Percentiles rank a stretch among this genome's conserved stretches.
Conservation (phyloP, 1,140 invertebrate species). For the Campoletis sonorensis region DNA sequence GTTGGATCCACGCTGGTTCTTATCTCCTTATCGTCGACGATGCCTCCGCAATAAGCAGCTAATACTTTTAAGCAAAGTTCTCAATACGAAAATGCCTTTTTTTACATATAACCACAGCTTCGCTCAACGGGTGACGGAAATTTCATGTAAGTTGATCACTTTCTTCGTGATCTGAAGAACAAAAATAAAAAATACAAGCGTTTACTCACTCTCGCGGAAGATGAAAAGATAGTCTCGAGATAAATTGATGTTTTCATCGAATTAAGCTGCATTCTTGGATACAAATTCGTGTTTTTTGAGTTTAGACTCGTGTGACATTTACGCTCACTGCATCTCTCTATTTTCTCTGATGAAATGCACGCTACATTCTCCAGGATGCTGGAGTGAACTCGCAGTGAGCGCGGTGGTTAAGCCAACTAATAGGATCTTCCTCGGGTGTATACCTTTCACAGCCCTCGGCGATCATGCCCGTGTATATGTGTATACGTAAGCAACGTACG, state of each 20-base stretch:
- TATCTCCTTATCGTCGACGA: neutral
- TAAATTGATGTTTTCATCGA: no score
- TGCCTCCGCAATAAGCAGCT: conserved; percentile 46
- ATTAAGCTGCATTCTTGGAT: no score
- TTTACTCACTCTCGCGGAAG: no score
- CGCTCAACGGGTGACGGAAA: no score
- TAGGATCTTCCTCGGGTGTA: conserved; percentile 19
- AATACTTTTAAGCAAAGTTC: conserved; percentile 13
- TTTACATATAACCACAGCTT: no score
- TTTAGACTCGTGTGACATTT: neutral
- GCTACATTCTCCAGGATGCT: conserved; percentile 4
- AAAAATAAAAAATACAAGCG: no score
- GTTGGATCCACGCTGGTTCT: neutral
- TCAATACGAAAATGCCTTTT: neutral
- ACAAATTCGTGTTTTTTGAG: no score
- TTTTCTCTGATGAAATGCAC: neutral
- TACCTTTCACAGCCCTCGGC: conserved; percentile 12
- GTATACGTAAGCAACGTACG: neutral
- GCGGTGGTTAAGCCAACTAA: conserved; percentile 13
- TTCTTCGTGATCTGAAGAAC: no score
- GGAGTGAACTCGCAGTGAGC: neutral
- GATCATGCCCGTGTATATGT: neutral
- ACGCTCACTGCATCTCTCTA: neutral
- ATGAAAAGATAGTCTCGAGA: no score
- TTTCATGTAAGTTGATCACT: no score